These are phyloP conservation scores for Gymnopithys bicolor DNA, from an alignment of 2,797 vertebrate species.

Conservation along the genomic window DNA sequence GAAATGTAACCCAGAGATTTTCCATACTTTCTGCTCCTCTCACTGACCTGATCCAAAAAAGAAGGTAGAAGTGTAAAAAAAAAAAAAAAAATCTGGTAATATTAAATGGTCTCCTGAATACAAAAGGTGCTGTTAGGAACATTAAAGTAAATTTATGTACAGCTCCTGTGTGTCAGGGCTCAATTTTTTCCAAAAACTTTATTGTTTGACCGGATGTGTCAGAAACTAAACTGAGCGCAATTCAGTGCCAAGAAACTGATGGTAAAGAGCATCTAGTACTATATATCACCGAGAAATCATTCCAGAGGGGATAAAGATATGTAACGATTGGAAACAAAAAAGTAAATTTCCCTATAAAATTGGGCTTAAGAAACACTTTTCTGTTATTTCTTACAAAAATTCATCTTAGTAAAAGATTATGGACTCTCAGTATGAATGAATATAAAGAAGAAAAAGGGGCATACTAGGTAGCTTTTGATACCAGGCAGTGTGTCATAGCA, in stretches of 20 bases:
- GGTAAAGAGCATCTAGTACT: slow-evolving; percentile 39
- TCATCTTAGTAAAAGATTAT: slow-evolving; percentile 7
- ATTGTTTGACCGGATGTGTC: slow-evolving; percentile 28
- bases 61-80: neutral
- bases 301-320: slow-evolving; percentile 32
- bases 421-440: neutral
- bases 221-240: neutral
- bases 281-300: slow-evolving; percentile 43
- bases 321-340: neutral
- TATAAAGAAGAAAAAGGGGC: neutral
- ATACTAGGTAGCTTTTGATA: neutral
- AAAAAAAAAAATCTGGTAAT: neutral
- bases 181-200: slow-evolving; percentile 44
- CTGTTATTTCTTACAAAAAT: slow-evolving; percentile 17
- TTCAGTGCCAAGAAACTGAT: slow-evolving; percentile 39
- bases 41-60: neutral
- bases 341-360: slow-evolving; percentile 21
- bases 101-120: slow-evolving; percentile 47
- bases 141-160: slow-evolving; percentile 45
- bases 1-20: neutral
- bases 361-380: slow-evolving; percentile 1
- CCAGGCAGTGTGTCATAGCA: neutral
- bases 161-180: slow-evolving; percentile 51
- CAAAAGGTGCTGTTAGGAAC: slow-evolving; percentile 30
- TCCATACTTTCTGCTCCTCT: neutral